Percentiles rank a stretch among this genome's conserved stretches.
These are phyloP conservation scores for Helicolenus hilgendorfi DNA, from an alignment of 2,797 vertebrate species.

Conservation along the genomic window DNA sequence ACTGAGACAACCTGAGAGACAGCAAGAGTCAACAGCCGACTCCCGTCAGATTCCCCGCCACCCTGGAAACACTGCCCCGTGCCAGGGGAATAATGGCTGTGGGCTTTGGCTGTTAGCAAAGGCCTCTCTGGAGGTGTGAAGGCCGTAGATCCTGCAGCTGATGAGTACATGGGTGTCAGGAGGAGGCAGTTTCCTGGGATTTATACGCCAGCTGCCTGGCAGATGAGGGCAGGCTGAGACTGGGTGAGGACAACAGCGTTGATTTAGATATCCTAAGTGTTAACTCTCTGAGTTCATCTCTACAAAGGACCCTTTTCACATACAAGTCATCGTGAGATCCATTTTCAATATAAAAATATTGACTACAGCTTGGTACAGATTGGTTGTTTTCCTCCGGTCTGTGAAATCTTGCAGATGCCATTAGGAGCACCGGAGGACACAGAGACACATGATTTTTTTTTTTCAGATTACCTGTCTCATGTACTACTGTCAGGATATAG, in stretches of 20 bases:
- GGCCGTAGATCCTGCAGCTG: constrained; percentile 60
- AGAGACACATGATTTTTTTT: no score
- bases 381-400: no score
- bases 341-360: no score
- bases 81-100: constrained; percentile 11
- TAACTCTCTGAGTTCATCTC: not conserved
- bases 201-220: constrained; percentile 42
- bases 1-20: constrained; percentile 19
- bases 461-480: no score
- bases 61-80: not conserved
- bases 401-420: no score
- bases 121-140: constrained; percentile 29
- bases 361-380: no score
- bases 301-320: no score
- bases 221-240: constrained; percentile 25
- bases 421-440: no score
- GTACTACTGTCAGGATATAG: no score
- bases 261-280: constrained; percentile 48
- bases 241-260: constrained; percentile 4
- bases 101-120: constrained; percentile 13
- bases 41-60: constrained; percentile 8
- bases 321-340: no score
- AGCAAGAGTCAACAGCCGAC: constrained; percentile 15
- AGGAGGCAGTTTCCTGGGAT: constrained; percentile 56
- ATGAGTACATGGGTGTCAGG: constrained; percentile 59